Evolutionary conservation across 1,140 invertebrate species (phyloP).

Genomic region (Ctenoplectra terminalis): DNA sequence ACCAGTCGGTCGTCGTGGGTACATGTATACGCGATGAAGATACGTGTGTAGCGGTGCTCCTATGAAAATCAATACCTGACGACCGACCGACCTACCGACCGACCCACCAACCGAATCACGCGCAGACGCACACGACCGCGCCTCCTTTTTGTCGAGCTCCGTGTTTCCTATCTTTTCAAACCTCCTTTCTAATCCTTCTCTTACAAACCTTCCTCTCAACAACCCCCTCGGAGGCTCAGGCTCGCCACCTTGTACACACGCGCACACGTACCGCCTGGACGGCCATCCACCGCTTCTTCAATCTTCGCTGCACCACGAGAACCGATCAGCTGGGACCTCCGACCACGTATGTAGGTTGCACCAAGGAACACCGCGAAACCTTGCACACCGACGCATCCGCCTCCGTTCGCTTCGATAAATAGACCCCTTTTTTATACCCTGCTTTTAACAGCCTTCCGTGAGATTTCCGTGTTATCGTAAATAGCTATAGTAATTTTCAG

Average conservation of each 20-base stretch:
- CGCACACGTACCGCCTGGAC: not conserved
- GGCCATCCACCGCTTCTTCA: slow-evolving; percentile 5
- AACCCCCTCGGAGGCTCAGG: too few relatives aligned
- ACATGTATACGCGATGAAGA: slow-evolving; percentile 4
- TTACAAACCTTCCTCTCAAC: not conserved
- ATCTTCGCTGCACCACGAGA: not conserved
- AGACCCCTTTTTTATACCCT: not conserved
- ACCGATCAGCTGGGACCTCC: slow-evolving; percentile 44
- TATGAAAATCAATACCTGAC: slow-evolving; percentile 67
- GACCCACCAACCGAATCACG: slow-evolving; percentile 53
- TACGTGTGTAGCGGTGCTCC: slow-evolving; percentile 11
- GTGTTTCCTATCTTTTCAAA: not conserved
- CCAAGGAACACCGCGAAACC: not conserved
- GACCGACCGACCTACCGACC: slow-evolving; percentile 50
- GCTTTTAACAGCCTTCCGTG: not conserved
- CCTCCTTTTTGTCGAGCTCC: not conserved
- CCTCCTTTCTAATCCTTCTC: not conserved
- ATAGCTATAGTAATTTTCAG: too few relatives aligned
- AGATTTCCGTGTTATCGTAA: too few relatives aligned
- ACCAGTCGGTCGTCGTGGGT: slow-evolving; percentile 19
- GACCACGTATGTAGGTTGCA: not conserved
- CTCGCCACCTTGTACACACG: too few relatives aligned
- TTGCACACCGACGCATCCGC: not conserved
- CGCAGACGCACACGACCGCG: slow-evolving; percentile 57
- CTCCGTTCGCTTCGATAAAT: not conserved